These are phyloP conservation scores for Hipparchia sbordonii DNA, from an alignment of 2,888 invertebrate genomes.

Conservation along the genomic window DNA sequence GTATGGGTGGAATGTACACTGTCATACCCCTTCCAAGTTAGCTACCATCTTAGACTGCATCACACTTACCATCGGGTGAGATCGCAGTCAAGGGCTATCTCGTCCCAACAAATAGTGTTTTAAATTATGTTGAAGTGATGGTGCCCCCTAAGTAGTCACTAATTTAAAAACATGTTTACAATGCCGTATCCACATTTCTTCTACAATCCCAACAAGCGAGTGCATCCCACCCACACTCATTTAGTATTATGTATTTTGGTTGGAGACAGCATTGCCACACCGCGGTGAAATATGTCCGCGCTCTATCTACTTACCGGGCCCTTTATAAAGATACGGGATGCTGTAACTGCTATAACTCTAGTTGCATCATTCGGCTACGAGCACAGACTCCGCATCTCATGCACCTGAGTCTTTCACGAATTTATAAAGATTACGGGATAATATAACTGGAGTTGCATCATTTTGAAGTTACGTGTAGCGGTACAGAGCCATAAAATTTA, in stretches of 20 bases:
- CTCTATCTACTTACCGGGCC: constrained; percentile 42
- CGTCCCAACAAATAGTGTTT: no score
- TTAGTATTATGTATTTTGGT: constrained; percentile 68
- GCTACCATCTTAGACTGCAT: no score
- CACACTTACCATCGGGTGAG: no score
- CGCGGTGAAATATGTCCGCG: constrained; percentile 62
- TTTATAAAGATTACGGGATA: constrained; percentile 56
- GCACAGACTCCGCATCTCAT: no score
- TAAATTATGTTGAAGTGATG: no score
- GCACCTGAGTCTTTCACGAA: constrained; percentile 46
- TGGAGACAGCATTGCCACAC: constrained; percentile 65
- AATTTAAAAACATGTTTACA: neutral
- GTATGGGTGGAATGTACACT: no score
- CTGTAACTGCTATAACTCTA: neutral
- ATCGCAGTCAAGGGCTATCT: no score
- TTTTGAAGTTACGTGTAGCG: neutral
- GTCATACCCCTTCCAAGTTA: no score
- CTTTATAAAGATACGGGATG: constrained; percentile 22
- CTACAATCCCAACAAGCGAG: constrained; percentile 46
- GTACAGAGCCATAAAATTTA: constrained; percentile 12
- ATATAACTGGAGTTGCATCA: constrained; percentile 19
- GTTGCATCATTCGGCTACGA: constrained; percentile 1
- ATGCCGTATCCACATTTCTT: constrained; percentile 36
- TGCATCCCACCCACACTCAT: constrained; percentile 70
- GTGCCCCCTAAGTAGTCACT: no score